A percentile compares a stretch with the other conserved stretches of the same genome.
Conservation (phyloP, 2,797 vertebrate genomes). For the Myiothlypis coronata region DNA sequence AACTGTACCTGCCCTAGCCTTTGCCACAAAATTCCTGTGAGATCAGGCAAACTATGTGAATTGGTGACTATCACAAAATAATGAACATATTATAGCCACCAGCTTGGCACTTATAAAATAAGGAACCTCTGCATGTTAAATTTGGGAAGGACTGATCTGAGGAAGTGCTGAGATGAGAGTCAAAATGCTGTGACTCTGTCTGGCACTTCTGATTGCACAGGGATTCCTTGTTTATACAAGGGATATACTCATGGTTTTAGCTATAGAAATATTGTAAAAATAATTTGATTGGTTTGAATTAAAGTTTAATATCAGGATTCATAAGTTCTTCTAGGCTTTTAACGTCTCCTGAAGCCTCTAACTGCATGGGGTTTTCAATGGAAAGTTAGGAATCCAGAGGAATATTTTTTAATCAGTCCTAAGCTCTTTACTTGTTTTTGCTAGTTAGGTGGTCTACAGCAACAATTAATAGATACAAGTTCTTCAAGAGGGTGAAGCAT, state of each 20-base stretch:
- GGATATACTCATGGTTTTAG: neutral
- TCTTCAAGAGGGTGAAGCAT: neutral
- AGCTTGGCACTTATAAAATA: neutral
- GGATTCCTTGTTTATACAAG: neutral
- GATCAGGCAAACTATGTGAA: neutral
- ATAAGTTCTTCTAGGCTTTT: neutral
- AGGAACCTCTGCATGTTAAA: neutral
- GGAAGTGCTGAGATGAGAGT: neutral
- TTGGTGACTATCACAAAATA: neutral
- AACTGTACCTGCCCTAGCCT: neutral
- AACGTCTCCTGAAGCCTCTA: neutral
- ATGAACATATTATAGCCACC: neutral
- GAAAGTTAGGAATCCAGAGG: neutral
- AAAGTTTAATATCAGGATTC: neutral
- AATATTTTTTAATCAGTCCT: neutral
- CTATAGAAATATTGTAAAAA: neutral
- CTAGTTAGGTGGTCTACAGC: neutral
- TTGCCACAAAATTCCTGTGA: neutral
- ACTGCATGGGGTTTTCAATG: neutral
- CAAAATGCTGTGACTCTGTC: neutral
- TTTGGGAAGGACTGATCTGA: neutral
- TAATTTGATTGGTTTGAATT: neutral
- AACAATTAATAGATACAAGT: neutral
- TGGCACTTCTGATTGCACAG: neutral
- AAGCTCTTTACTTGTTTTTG: neutral